phyloP scores from a whole-genome alignment of 2,797 vertebrate genomes.

The Hoplostethus atlanticus region DNA sequence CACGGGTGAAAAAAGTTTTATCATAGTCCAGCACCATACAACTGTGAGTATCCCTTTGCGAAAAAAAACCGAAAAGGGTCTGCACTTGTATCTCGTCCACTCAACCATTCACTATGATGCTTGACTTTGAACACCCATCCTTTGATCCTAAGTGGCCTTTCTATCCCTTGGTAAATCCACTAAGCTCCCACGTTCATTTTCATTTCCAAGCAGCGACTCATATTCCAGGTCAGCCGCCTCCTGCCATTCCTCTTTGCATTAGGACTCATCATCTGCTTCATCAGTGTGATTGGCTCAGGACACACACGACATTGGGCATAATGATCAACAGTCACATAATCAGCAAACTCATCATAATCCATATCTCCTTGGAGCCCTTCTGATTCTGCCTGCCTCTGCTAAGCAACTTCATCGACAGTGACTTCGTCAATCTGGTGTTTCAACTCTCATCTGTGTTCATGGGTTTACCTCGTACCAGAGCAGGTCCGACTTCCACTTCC shows the following conservation, averaged over 20 bases:
- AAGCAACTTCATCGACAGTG: not conserved
- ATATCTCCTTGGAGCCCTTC: conserved; percentile 52
- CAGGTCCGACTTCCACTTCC: conserved; percentile 7
- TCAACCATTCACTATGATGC: conserved; percentile 57
- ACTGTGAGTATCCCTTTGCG: conserved; percentile 41
- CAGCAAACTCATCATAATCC: conserved; percentile 60
- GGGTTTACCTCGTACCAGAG: not conserved
- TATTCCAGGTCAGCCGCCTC: conserved; percentile 50
- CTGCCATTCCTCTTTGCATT: conserved; percentile 55
- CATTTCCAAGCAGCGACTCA: conserved; percentile 55
- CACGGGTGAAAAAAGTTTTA: conserved; percentile 47
- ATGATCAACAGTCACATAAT: conserved; percentile 50
- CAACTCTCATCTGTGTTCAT: conserved; percentile 3
- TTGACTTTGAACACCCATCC: conserved; percentile 67
- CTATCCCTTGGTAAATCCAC: too few species aligned
- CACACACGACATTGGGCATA: conserved; percentile 43
- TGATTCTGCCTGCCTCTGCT: conserved; percentile 32
- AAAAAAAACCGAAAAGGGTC: too few species aligned
- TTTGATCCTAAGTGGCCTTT: conserved; percentile 59
- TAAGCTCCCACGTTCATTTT: conserved; percentile 52
- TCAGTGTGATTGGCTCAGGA: conserved; percentile 44
- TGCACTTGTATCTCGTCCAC: conserved; percentile 59
- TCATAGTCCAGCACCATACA: conserved; percentile 55
- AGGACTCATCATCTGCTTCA: conserved; percentile 47
- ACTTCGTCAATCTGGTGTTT: not conserved